phyloP scores from a whole-genome alignment of 2,888 invertebrate species.

The Phengaris alcon region DNA sequence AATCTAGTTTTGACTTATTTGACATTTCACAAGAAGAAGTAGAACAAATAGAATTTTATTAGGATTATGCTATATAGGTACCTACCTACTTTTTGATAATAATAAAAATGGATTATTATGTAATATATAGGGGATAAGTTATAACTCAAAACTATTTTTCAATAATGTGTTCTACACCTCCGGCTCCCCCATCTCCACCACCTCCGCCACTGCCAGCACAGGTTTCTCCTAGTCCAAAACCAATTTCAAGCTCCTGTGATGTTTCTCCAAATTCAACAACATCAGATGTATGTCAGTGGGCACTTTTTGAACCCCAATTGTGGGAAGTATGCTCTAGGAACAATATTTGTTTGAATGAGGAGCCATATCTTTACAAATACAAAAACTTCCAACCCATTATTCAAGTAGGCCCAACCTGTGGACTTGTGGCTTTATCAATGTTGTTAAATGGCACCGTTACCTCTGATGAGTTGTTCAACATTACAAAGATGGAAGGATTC shows the following conservation, averaged over 20 bases:
- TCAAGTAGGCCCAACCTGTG: constrained; percentile 88
- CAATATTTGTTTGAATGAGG: constrained; percentile 67
- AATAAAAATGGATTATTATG: background rate
- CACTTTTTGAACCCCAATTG: constrained; percentile 75
- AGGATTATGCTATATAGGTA: too few species aligned
- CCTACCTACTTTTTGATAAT: background rate
- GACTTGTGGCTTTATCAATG: constrained; percentile 92
- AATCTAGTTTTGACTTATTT: too few species aligned
- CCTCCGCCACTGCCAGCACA: constrained; percentile 48
- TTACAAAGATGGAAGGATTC: constrained; percentile 82
- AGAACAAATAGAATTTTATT: too few species aligned
- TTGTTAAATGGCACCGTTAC: constrained; percentile 80
- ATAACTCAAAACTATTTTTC: constrained; percentile 26
- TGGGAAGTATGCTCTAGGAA: constrained; percentile 79
- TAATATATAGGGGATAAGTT: background rate
- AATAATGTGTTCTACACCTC: constrained; percentile 61
- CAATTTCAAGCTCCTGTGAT: constrained; percentile 33
- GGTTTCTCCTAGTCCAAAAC: constrained; percentile 35
- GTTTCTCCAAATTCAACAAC: constrained; percentile 38
- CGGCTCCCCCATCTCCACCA: constrained; percentile 48
- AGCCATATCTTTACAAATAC: constrained; percentile 73
- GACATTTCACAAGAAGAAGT: too few species aligned
- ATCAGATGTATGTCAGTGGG: constrained; percentile 78
- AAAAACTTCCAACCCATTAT: constrained; percentile 59
- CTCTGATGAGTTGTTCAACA: constrained; percentile 78